Percentiles rank a stretch among this genome's conserved stretches.
Conservation (phyloP, 2,888 invertebrate species). For the Epistrophella euchroma region DNA sequence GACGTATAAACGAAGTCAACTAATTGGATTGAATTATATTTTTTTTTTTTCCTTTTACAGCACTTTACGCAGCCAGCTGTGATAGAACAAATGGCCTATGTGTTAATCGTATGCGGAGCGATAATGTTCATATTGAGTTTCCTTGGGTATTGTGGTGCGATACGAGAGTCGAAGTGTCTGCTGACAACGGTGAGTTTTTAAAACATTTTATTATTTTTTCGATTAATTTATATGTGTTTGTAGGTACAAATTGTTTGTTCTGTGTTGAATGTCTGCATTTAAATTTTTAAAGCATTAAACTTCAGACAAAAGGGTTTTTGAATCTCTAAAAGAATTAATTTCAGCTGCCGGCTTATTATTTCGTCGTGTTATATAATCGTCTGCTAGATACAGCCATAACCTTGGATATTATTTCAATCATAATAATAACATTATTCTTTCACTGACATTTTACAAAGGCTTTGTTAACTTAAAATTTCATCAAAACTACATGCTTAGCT, state of each 20-base stretch:
- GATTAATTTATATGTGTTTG: background rate
- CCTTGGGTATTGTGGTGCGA: constrained; percentile 89
- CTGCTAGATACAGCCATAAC: background rate
- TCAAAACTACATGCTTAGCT: background rate
- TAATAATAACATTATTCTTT: constrained; percentile 8
- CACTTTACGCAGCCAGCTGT: constrained; percentile 87
- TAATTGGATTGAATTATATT: constrained; percentile 63
- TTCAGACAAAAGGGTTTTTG: background rate
- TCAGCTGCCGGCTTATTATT: background rate
- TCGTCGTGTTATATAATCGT: background rate
- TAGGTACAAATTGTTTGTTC: too few species aligned
- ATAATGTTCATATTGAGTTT: constrained; percentile 90
- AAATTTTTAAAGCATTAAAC: background rate
- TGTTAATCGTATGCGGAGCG: constrained; percentile 88
- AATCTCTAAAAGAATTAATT: background rate
- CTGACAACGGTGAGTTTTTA: constrained; percentile 87
- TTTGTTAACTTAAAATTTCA: background rate
- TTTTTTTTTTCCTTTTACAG: constrained; percentile 81
- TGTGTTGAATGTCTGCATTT: background rate
- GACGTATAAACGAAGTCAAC: constrained; percentile 27
- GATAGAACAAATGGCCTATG: constrained; percentile 88
- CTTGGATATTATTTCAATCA: background rate
- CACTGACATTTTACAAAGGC: constrained; percentile 2
- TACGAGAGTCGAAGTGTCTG: constrained; percentile 88
- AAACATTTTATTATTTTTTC: background rate